A percentile compares a stretch with the other conserved stretches of the same genome.
Evolutionary conservation across 1,140 invertebrate species (phyloP).

Genomic region (Elymnias hypermnestra): DNA sequence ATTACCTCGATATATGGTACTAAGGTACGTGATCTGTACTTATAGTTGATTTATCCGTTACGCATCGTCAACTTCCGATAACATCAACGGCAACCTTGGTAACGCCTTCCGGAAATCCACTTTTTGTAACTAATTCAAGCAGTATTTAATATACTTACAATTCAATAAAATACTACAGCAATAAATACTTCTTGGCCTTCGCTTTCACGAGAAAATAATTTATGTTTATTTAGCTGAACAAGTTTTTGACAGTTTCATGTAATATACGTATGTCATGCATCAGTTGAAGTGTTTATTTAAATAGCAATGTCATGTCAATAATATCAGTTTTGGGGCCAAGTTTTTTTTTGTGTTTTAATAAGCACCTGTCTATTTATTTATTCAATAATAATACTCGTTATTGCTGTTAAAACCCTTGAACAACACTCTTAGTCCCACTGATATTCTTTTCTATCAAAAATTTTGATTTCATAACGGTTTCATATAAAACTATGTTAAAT

Average conservation of each 20-base stretch:
- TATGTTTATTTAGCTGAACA: not conserved
- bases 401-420: no score
- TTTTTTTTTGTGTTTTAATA: no score
- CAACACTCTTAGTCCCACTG: no score
- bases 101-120: conserved; percentile 27
- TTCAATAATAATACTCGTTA: no score
- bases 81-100: conserved; percentile 25
- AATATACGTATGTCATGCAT: not conserved
- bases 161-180: not conserved
- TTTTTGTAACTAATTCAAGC: conserved; percentile 11
- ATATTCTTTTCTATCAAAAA: no score
- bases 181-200: not conserved
- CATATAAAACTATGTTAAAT: no score
- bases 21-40: conserved; percentile 7
- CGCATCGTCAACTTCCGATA: conserved; percentile 31
- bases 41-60: conserved; percentile 14
- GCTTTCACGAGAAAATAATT: not conserved
- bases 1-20: conserved; percentile 1
- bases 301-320: no score
- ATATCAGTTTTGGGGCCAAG: no score
- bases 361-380: no score
- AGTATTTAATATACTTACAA: not conserved
- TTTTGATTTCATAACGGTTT: no score
- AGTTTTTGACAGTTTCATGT: not conserved
- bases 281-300: not conserved